Base-by-base conservation (phyloP, 2,113 vertebrate genomes). In the Boleophthalmus pectinirostris region DNA sequence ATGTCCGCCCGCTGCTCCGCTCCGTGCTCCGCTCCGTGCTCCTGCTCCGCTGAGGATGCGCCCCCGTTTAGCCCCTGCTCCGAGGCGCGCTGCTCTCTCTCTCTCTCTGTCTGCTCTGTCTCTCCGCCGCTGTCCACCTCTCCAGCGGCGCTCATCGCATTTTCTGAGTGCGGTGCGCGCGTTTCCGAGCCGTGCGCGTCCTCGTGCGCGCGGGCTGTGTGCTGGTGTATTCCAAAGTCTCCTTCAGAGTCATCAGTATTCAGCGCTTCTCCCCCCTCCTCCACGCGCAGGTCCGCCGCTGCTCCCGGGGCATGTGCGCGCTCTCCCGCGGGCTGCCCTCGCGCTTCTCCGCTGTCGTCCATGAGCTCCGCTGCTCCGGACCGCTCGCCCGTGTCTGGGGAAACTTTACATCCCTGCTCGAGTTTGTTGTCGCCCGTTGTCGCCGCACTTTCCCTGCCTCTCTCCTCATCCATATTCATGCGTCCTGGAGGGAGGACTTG, bases 231-330 rank as follows among this genome's bases (percentile, higher is more conserved):
- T 63, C 35, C 60, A 38, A 11, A 38, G 33, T 63, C 29, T 64
- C 61, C 61, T 13, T 64, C 61, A 38, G 10, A 38, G 33, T 38
- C 61, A n/a, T 64, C 61, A 38, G 61, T 64, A 64, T 64, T 64
- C 18, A 20, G 18, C 33, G 16, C 61, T n/a, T 38, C 20, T 38
- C 33, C 15, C 33, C 24, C 5, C 58, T 61, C 58, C 58, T 33
- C 58, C 25, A 6, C 15, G 23, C 21, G 23, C 56, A 56, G 21
- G 24, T 60, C 57, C 13, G 24, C 56, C 63, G 51, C 5, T n/a
- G 0, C 2, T 60, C 29, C 18, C 16, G 38, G 61, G 29, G 33
- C 3, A n/a, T 80, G 49, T 33, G 25, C 77, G 16, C 16, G 0
- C 4, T 64, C 47, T 18, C 25, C 29, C 14, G 16, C 8, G 60